Conservation (phyloP, 1,140 invertebrate species). For the Microplitis demolitor region DNA sequence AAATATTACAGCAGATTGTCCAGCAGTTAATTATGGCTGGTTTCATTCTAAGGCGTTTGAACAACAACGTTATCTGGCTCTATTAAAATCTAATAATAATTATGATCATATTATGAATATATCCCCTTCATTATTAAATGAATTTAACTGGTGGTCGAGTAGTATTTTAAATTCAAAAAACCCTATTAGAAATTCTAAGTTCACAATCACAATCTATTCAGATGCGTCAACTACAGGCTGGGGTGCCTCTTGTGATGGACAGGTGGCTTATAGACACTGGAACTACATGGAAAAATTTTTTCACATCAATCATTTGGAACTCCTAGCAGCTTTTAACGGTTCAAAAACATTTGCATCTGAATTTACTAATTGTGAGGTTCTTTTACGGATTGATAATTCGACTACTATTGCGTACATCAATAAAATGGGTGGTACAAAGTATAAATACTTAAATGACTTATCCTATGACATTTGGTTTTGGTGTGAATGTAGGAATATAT, state of each 20-base stretch:
- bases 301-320: no score
- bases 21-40: slow-evolving; percentile 34
- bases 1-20: slow-evolving; percentile 29
- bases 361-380: no score
- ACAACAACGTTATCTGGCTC: slow-evolving; percentile 26
- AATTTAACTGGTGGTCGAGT: background rate
- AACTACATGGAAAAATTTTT: no score
- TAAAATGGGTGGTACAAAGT: slow-evolving; percentile 2
- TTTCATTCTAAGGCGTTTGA: slow-evolving; percentile 36
- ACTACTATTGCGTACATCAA: background rate
- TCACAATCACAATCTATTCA: no score
- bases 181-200: no score
- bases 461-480: background rate
- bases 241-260: no score
- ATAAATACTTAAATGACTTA: background rate
- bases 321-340: no score
- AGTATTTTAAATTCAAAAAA: background rate
- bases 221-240: no score
- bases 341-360: no score
- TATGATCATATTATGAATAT: slow-evolving; percentile 23
- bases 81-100: slow-evolving; percentile 14
- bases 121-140: background rate
- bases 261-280: no score
- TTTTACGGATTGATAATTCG: slow-evolving; percentile 7
- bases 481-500: background rate